Evolutionary conservation across 2,888 invertebrate genomes (phyloP), one percentile per base, ranked within the genome.

Genomic region (Diarsia brunnea): DNA sequence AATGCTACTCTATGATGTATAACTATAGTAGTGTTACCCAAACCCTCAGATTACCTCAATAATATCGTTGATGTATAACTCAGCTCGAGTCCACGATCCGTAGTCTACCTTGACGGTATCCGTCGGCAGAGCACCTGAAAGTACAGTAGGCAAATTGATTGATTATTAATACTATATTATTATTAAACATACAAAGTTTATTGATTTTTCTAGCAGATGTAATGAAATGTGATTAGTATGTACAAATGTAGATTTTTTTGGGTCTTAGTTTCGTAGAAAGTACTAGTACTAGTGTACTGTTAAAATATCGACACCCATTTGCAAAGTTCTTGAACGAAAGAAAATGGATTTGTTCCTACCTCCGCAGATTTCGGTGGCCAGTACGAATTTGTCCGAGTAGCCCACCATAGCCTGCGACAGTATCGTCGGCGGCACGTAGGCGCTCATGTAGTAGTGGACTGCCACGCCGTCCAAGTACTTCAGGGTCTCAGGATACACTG

Each of bases 361-460:
- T 85, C 94, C 93, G 88, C 98, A 98, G 0, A 98, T 98, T 93
- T 99, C 99, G 0, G 98, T 98, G 27, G 97, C 97, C 21, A 99
- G 89, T 24, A 98, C 92, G 85, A 98, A 97, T 89, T 98, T 97
- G 69, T 97, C 95, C 0, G 98, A 97, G 90, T 97, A 96, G 12
- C 91, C 87, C 0, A 95, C 81, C 88, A 97, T 97, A 19, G 91
- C 78, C 51, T 96, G 95, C 21, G 72, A 67, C 3, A 98, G 92
- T 7, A 97, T 90, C 0, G 88, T 87, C 0, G 97, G 90, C 0
- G 97, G 95, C 11, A 97, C 90, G 2, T 97, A 75, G 8, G 91
- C 87, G 92, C 98, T 98, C 84, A 92, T 92, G 91, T 99, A 99
- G 98, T 98, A 98, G 91, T 99, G 99, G 0, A 98, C 95, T 0